A percentile compares a stretch with the other conserved stretches of the same genome.
These are phyloP conservation scores for Urocitellus parryii DNA, from an alignment of 2,113 vertebrate species.

Conservation along the genomic window DNA sequence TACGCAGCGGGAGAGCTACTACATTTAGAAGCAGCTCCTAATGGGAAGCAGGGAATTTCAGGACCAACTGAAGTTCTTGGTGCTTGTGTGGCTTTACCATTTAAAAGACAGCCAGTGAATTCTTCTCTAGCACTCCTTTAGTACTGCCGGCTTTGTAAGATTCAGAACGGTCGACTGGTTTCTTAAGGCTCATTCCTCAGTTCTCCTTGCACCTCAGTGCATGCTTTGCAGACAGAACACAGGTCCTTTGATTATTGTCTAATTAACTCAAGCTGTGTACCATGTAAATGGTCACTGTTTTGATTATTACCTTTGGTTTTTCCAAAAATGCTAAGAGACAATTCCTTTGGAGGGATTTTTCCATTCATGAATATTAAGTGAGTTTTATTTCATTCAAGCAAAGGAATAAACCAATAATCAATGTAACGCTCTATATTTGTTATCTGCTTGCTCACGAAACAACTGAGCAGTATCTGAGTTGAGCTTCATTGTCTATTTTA, in stretches of 20 bases:
- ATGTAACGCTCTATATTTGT: neutral
- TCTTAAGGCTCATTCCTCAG: conserved; percentile 2
- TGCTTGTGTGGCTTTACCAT: neutral
- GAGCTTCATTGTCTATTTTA: neutral
- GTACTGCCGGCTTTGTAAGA: conserved; percentile 20
- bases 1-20: conserved; percentile 56
- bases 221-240: neutral
- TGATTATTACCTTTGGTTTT: conserved; percentile 10
- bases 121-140: neutral
- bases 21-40: conserved; percentile 42
- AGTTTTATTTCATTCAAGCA: neutral
- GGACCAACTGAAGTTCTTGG: conserved; percentile 29
- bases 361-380: neutral
- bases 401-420: neutral
- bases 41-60: conserved; percentile 43
- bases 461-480: neutral
- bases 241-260: conserved; percentile 18
- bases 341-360: conserved; percentile 11
- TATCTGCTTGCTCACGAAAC: neutral
- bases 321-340: neutral
- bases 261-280: conserved; percentile 7
- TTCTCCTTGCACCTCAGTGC: neutral
- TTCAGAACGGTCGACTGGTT: neutral
- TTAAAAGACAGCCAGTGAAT: neutral
- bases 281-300: neutral